Evolutionary conservation across 2,113 vertebrate species (phyloP), one percentile per base, ranked within the genome.

Genomic region (Cyanocitta stelleri): DNA sequence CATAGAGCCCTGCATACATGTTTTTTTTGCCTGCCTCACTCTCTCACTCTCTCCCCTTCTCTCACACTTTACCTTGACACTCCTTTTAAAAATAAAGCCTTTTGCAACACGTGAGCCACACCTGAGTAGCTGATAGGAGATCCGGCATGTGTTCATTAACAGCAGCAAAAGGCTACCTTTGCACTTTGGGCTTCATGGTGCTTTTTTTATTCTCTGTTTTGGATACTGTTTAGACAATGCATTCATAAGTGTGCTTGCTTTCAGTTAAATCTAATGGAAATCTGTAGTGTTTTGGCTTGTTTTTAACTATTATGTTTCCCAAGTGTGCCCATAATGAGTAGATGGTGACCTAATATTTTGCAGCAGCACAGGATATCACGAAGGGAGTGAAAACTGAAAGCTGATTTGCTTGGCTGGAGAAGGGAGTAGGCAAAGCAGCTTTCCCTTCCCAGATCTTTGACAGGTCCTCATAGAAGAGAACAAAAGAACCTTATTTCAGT

Each of bases 101-200:
- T 94, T 88, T 75, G 84, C 6, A 7, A 19, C 3, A 21, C 23
- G 44, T 52, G 13, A 73, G 69, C 64, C 88, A 69, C 88, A 81
- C 83, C 83, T 74, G 80, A 55, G 72, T 26, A 51, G 93, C 85
- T 90, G 93, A 89, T 91, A 95, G 49, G 85, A n/a, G 35, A 83
- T 63, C 37, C 0, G 1, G 75, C 12, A 6, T 32, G 49, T 79
- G 62, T 49, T 82, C 2, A 7, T 59, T 48, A 24, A 77, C 43
- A 77, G 68, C 87, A 76, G 35, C 0, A 3, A 52, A 52, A 37
- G 21, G 27, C 33, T 59, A 71, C 89, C 93, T 95, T 95, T 95
- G 93, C 58, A 83, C 93, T 58, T 66, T 76, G 23, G 22, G 13
- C 71, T 72, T 68, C 6, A 4, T 71, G 46, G 21, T 33, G 20